A percentile compares a stretch with the other conserved stretches of the same genome.
These are phyloP conservation scores for Nephrotoma appendiculata DNA, from an alignment of 2,888 invertebrate genomes.

Conservation along the genomic window DNA sequence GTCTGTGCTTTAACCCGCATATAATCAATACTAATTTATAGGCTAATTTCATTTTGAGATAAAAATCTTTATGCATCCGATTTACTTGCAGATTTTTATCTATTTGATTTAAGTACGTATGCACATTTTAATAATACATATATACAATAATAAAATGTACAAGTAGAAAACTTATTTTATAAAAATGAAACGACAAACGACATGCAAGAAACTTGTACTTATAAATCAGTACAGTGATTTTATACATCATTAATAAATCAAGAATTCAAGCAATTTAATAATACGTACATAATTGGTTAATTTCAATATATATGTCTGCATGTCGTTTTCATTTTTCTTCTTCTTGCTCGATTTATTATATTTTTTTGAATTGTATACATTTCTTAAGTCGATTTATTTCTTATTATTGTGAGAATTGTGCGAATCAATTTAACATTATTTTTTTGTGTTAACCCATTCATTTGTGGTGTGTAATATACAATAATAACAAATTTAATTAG, in stretches of 20 bases:
- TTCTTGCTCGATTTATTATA: background rate
- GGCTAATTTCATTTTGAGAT: background rate
- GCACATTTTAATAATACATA: no score
- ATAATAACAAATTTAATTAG: background rate
- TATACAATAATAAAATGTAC: no score
- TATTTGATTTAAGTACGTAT: background rate
- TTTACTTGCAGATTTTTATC: background rate
- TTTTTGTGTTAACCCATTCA: background rate
- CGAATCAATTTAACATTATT: background rate
- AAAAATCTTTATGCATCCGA: background rate
- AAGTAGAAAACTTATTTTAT: background rate
- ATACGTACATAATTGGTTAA: conserved; percentile 3
- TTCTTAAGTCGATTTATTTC: background rate
- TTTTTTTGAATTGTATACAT: background rate
- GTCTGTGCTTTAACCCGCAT: background rate
- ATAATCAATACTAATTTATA: no score
- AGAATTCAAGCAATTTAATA: conserved; percentile 4
- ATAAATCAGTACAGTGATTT: background rate
- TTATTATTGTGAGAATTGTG: conserved; percentile 1
- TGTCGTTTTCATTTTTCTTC: background rate
- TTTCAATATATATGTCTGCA: conserved; percentile 1
- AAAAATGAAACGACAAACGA: background rate
- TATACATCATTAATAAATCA: background rate
- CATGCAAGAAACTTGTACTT: background rate
- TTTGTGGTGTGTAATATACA: background rate